Evolutionary conservation across 1,140 invertebrate species (phyloP), one percentile per base, ranked within the genome.

Genomic region (Aleiodes sp.): DNA sequence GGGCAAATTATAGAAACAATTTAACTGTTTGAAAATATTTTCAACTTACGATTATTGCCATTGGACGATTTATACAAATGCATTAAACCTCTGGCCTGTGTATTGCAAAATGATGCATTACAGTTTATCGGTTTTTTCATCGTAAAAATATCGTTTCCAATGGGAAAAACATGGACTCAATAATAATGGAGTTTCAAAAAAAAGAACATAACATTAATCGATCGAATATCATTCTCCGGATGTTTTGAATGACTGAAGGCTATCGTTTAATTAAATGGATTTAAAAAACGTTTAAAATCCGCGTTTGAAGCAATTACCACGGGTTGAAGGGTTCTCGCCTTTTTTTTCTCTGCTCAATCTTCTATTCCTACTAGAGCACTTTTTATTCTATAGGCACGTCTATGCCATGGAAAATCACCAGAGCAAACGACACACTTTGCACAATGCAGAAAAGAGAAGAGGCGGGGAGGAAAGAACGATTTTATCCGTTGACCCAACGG

Each of bases 401-500:
- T 29, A 60, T 29, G 29, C 26, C 14, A 19, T 62, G n/a, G 60
- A 62, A 10, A 62, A 62, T 62, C 33, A 24, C 33, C 29, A 12
- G n/a, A 62, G 33, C 19, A 62, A 62, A 62, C 33, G 33, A 62
- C 60, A 35, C 14, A 35, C 29, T 35, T 62, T 35, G 57, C 10
- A 7, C 33, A 4, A 43, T 43, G n/a, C n/a, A 43, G 4, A 43
- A n/a, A 43, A 1, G 46, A 16, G 1, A 21, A 6, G 46, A 24
- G 46, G 2, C 7, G 26, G 46, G 46, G 39, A n/a, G 10, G 16
- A 24, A 4, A 31, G 26, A 9, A 33, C n/a, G 46, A 52, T 10
- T 62, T 62, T 37, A 62, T 62, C 60, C 33, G 60, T 35, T 24
- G 60, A 62, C 29, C 29, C 14, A 62, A 21, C 46, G 26, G 46